Percentiles rank a stretch among this genome's conserved stretches.
These are phyloP conservation scores for Ferdinandea cuprea DNA, from an alignment of 2,888 invertebrate species.

Conservation along the genomic window DNA sequence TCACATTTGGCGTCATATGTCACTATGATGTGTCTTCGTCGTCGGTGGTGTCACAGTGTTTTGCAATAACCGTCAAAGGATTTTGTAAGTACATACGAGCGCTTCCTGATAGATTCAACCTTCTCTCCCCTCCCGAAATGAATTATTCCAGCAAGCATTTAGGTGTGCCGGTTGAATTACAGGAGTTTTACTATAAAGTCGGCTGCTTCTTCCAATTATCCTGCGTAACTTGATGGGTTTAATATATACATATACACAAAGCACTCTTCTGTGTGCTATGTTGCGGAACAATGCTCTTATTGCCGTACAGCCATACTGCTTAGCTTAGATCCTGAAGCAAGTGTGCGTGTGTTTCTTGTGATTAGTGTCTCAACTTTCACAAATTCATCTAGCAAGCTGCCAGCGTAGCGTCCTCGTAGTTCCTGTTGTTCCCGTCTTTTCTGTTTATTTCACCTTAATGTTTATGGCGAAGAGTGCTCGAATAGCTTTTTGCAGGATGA, in stretches of 20 bases:
- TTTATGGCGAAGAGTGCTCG: constrained; percentile 30
- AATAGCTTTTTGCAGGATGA: constrained; percentile 57
- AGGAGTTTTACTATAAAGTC: constrained; percentile 63
- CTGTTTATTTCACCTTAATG: constrained; percentile 19
- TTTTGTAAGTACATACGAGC: too few relatives aligned
- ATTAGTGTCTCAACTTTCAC: constrained; percentile 74
- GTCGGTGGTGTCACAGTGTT: constrained; percentile 26
- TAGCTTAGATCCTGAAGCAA: constrained; percentile 21
- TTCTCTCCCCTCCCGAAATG: too few relatives aligned
- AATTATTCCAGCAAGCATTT: constrained; percentile 46
- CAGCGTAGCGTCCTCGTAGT: constrained; percentile 41
- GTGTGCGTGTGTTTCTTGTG: constrained; percentile 67
- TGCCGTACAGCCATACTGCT: constrained; percentile 17
- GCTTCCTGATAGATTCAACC: constrained; percentile 21
- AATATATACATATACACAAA: constrained; percentile 5
- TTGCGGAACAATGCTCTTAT: constrained; percentile 33
- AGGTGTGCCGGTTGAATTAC: constrained; percentile 60
- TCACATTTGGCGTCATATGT: constrained; percentile 60
- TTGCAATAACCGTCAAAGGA: constrained; percentile 29
- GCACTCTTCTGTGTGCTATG: constrained; percentile 22
- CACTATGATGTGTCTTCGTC: constrained; percentile 38
- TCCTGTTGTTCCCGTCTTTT: not conserved
- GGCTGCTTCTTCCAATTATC: constrained; percentile 66
- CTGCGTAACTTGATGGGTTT: constrained; percentile 48
- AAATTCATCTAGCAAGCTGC: constrained; percentile 59